Evolutionary conservation across 2,888 invertebrate genomes (phyloP).

Genomic region (Chironomus tentans): DNA sequence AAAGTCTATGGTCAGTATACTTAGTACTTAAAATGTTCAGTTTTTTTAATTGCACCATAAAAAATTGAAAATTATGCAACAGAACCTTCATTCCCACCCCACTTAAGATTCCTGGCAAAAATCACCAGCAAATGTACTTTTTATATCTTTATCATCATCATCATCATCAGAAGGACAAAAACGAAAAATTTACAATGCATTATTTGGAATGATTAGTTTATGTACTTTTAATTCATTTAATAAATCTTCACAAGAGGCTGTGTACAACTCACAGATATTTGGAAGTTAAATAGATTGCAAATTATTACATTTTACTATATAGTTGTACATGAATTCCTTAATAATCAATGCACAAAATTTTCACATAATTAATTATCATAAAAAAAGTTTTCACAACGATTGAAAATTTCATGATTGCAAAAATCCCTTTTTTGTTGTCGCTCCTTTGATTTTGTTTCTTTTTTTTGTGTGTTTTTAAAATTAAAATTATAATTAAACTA

Average conservation of each 20-base stretch:
- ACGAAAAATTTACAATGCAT: too few species aligned
- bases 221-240: too few species aligned
- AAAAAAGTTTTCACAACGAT: too few species aligned
- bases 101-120: background rate
- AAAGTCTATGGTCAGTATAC: too few species aligned
- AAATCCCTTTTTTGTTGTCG: background rate
- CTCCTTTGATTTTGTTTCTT: background rate
- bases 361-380: too few species aligned
- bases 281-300: background rate
- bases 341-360: too few species aligned
- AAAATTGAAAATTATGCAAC: too few species aligned
- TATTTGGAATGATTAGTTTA: background rate
- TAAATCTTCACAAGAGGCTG: too few species aligned
- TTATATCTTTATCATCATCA: background rate
- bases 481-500: background rate
- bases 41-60: too few species aligned
- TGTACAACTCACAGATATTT: too few species aligned
- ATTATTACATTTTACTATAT: background rate
- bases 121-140: background rate
- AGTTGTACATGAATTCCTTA: background rate
- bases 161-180: background rate
- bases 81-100: too few species aligned
- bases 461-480: background rate
- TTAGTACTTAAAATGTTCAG: too few species aligned
- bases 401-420: background rate